Evolutionary conservation across 2,797 vertebrate genomes (phyloP), one percentile per base, ranked within the genome.

Genomic region (Falco cherrug): DNA sequence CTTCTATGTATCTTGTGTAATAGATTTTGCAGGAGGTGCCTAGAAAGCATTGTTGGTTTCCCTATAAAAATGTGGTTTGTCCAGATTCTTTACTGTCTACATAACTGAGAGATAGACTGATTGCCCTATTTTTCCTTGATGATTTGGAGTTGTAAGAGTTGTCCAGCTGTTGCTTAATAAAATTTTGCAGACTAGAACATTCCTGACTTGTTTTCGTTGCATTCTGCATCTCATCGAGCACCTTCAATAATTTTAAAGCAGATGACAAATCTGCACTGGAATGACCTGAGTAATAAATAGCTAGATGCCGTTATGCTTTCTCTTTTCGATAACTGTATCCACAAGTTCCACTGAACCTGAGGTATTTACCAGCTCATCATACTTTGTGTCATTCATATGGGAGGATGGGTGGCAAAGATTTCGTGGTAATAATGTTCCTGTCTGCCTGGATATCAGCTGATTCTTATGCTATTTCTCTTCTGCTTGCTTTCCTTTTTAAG

Each of bases 101-200:
- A 97, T 97, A 97, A 97, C 86, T 97, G 95, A 98, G 93, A 98
- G 96, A 97, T 97, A 95, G 94, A 96, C 93, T 93, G 91, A 97
- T 97, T 97, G 97, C 97, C 89, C 97, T 97, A 85, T 98, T 98
- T 97, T 98, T 97, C 87, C 97, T 97, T 97, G 95, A 98, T 98
- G 96, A 98, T 97, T 98, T 98, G 97, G 98, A 98, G 96, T 98
- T 98, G 98, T 98, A 98, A 98, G 96, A 98, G 92, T 98, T 98
- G 98, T 98, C 98, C 97, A 98, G 98, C 97, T 98, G 97, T 98
- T 98, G 98, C 98, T 98, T 98, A 98, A 98, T 99, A 98, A 99
- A 98, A 98, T 98, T 98, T 98, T 98, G 97, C 98, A 98, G 97
- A 98, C 95, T 97, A 95, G 96, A 95, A 83, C 91, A 92, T 78